phyloP scores from a whole-genome alignment of 2,113 vertebrate species.

The Parotia lawesii region DNA sequence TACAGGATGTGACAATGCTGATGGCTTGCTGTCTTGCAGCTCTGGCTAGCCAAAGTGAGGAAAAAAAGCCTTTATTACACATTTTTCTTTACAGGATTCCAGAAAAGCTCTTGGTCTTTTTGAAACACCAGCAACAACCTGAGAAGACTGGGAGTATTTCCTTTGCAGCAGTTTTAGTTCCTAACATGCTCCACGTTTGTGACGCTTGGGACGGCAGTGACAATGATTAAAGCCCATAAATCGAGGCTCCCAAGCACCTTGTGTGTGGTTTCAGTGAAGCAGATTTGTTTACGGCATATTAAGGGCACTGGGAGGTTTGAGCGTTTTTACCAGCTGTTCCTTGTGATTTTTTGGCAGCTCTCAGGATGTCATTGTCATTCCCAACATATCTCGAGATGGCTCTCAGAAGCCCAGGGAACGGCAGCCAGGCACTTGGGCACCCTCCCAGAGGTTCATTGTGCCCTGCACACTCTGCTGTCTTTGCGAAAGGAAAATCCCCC shows the following conservation, averaged over 20 bases:
- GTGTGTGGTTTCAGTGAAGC: neutral
- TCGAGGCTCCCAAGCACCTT: neutral
- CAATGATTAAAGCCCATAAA: neutral
- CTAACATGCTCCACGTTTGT: neutral
- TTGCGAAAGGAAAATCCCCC: neutral
- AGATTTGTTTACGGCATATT: constrained; percentile 39
- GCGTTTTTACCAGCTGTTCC: constrained; percentile 43
- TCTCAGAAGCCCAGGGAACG: neutral
- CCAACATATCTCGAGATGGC: neutral
- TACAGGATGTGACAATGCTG: neutral
- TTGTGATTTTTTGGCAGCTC: constrained; percentile 20
- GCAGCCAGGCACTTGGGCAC: neutral
- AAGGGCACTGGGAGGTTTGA: constrained; percentile 30
- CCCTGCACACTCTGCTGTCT: fast-evolving
- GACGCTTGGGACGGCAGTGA: neutral
- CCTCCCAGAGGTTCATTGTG: neutral
- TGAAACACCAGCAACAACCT: neutral
- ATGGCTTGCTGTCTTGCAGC: neutral
- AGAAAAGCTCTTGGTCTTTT: neutral
- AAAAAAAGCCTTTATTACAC: neutral
- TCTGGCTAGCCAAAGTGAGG: neutral
- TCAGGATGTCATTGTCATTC: constrained; percentile 6
- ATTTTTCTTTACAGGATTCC: neutral
- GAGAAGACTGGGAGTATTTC: neutral
- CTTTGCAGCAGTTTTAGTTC: neutral